Conservation (phyloP, 2,113 vertebrate genomes). For the Xyliphius kryptos region DNA sequence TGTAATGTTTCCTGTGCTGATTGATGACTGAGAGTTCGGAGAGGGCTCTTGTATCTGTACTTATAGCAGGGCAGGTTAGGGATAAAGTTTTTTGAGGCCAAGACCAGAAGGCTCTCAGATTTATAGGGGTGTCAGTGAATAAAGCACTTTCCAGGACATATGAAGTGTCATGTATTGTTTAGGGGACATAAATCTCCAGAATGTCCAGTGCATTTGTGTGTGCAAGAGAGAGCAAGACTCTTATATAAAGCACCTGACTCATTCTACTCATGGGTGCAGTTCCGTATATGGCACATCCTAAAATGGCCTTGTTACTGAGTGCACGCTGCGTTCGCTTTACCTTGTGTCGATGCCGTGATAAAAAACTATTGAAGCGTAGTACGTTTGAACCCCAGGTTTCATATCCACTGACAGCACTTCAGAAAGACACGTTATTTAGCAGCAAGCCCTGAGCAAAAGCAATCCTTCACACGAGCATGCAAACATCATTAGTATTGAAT, state of each 20-base stretch:
- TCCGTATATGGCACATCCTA: not conserved
- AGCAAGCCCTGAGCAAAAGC: not conserved
- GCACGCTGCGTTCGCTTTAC: not conserved
- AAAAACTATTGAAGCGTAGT: no score
- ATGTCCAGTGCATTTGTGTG: slow-evolving; percentile 2
- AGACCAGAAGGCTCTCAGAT: slow-evolving; percentile 4
- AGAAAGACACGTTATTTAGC: not conserved
- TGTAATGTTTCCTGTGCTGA: slow-evolving; percentile 2
- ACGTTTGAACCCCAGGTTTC: not conserved
- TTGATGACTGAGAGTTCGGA: not conserved
- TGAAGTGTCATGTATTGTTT: slow-evolving; percentile 33
- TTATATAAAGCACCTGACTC: slow-evolving; percentile 11
- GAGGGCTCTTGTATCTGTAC: not conserved
- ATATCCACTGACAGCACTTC: not conserved
- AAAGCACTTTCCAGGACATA: slow-evolving; percentile 12
- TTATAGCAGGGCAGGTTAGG: slow-evolving; percentile 6
- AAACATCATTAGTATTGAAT: not conserved
- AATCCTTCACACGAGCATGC: not conserved
- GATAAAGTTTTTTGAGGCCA: slow-evolving; percentile 5
- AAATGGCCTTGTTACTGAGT: slow-evolving; percentile 1
- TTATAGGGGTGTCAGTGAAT: slow-evolving; percentile 10
- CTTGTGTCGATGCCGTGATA: no score
- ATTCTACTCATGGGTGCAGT: slow-evolving; percentile 4
- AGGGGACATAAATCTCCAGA: slow-evolving; percentile 26
- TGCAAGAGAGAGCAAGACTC: not conserved